Percentiles rank a stretch among this genome's conserved stretches.
These are phyloP conservation scores for Trisateles emortualis DNA, from an alignment of 2,888 invertebrate genomes.

Conservation along the genomic window DNA sequence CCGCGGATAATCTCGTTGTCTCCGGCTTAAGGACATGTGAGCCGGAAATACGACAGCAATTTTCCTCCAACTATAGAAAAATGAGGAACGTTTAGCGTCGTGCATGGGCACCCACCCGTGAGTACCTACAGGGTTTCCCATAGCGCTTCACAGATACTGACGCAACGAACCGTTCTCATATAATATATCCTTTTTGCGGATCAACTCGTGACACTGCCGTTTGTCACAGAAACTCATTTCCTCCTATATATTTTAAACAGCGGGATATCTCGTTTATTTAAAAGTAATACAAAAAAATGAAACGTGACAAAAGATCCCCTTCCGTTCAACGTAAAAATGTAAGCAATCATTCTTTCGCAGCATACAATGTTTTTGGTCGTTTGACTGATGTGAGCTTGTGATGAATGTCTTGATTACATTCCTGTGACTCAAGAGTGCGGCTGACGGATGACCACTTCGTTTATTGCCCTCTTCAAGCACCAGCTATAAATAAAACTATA, in stretches of 20 bases:
- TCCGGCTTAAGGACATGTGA: slow-evolving; percentile 84
- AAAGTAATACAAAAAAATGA: slow-evolving; percentile 25
- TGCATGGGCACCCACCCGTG: slow-evolving; percentile 71
- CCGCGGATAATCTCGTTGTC: slow-evolving; percentile 84
- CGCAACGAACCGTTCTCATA: slow-evolving; percentile 55
- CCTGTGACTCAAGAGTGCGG: slow-evolving; percentile 66
- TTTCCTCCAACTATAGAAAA: slow-evolving; percentile 84
- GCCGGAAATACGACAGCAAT: slow-evolving; percentile 84
- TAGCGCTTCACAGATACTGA: slow-evolving; percentile 51
- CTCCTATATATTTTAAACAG: slow-evolving; percentile 9
- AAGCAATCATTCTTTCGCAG: slow-evolving; percentile 58
- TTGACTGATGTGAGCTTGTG: slow-evolving; percentile 65
- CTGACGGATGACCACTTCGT: slow-evolving; percentile 75
- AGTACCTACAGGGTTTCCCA: slow-evolving; percentile 54
- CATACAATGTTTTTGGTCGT: slow-evolving; percentile 46
- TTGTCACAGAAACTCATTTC: slow-evolving; percentile 35
- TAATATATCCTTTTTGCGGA: slow-evolving; percentile 55
- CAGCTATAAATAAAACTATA: slow-evolving; percentile 64
- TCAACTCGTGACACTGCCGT: slow-evolving; percentile 42
- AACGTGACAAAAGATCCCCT: slow-evolving; percentile 49
- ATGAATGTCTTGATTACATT: slow-evolving; percentile 80
- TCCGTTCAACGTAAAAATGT: slow-evolving; percentile 64
- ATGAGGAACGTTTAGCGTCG: slow-evolving; percentile 80
- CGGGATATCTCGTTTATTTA: slow-evolving; percentile 36
- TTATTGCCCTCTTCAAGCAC: slow-evolving; percentile 62